phyloP scores from a whole-genome alignment of 2,888 invertebrate genomes.

The Andrena dorsata region DNA sequence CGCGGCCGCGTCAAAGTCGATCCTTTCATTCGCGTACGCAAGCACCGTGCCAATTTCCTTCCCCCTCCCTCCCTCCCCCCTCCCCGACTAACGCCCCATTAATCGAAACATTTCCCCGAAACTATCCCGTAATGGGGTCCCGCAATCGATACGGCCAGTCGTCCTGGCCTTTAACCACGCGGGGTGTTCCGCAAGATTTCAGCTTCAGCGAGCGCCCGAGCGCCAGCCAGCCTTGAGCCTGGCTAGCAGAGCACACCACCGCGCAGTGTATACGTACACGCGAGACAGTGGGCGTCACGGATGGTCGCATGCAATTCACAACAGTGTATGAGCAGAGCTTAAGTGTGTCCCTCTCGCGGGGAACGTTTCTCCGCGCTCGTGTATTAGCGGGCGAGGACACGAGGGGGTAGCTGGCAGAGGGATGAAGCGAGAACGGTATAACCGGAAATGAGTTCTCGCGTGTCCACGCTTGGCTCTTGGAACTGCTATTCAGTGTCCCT shows the following conservation, averaged over 20 bases:
- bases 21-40: not conserved
- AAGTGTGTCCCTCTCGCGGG: conserved; percentile 44
- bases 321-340: conserved; percentile 46
- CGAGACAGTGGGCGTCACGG: conserved; percentile 51
- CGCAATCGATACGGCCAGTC: conserved; percentile 44
- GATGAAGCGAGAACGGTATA: conserved; percentile 50
- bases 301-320: conserved; percentile 61
- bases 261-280: not conserved
- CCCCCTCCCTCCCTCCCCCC: too few species aligned
- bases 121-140: conserved; percentile 14
- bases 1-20: conserved; percentile 10
- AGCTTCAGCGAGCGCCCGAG: conserved; percentile 23
- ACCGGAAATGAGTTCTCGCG: conserved; percentile 82
- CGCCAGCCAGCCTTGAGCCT: not conserved
- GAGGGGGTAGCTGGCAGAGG: conserved; percentile 13
- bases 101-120: conserved; percentile 35
- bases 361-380: conserved; percentile 31
- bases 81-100: conserved; percentile 19
- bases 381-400: conserved; percentile 54
- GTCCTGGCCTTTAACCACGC: conserved; percentile 29
- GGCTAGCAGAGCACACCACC: too few species aligned
- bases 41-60: not conserved
- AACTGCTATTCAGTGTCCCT: conserved; percentile 63
- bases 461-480: conserved; percentile 76
- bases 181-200: conserved; percentile 46